Conservation (phyloP, 2,888 invertebrate genomes). For the Trisateles emortualis region DNA sequence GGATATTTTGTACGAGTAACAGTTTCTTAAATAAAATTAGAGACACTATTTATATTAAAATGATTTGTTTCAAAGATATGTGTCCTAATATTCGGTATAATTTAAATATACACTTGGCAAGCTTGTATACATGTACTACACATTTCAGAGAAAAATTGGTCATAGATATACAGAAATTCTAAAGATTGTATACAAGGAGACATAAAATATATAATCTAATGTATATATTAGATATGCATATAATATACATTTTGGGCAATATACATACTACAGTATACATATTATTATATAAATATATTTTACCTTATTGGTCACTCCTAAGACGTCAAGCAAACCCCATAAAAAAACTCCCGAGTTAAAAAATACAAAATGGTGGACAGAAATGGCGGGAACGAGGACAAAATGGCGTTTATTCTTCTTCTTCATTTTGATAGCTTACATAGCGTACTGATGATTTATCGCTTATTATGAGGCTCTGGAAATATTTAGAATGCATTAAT, state of each 20-base stretch:
- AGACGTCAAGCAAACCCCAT: slow-evolving; percentile 43
- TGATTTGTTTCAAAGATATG: slow-evolving; percentile 14
- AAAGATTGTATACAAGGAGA: slow-evolving; percentile 44
- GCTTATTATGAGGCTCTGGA: slow-evolving; percentile 95
- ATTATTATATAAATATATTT: slow-evolving; percentile 39
- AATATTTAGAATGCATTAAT: slow-evolving; percentile 6
- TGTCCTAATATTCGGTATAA: not conserved
- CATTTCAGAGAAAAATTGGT: slow-evolving; percentile 23
- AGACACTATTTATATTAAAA: slow-evolving; percentile 11
- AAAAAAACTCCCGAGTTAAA: slow-evolving; percentile 46
- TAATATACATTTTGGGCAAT: slow-evolving; percentile 57
- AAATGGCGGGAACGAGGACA: slow-evolving; percentile 20
- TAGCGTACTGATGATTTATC: slow-evolving; percentile 98
- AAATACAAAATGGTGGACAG: slow-evolving; percentile 31
- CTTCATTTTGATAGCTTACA: slow-evolving; percentile 97
- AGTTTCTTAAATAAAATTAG: not conserved
- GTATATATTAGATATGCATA: slow-evolving; percentile 55
- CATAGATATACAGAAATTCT: slow-evolving; percentile 35
- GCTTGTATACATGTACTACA: slow-evolving; percentile 18
- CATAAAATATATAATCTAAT: slow-evolving; percentile 47
- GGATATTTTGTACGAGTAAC: not conserved
- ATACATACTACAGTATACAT: slow-evolving; percentile 65
- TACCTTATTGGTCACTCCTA: slow-evolving; percentile 41
- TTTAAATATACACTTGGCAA: slow-evolving; percentile 13
- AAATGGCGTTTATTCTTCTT: slow-evolving; percentile 88